A percentile compares a stretch with the other conserved stretches of the same genome.
These are phyloP conservation scores for Anseranas semipalmata DNA, from an alignment of 2,113 vertebrate species.

Conservation along the genomic window DNA sequence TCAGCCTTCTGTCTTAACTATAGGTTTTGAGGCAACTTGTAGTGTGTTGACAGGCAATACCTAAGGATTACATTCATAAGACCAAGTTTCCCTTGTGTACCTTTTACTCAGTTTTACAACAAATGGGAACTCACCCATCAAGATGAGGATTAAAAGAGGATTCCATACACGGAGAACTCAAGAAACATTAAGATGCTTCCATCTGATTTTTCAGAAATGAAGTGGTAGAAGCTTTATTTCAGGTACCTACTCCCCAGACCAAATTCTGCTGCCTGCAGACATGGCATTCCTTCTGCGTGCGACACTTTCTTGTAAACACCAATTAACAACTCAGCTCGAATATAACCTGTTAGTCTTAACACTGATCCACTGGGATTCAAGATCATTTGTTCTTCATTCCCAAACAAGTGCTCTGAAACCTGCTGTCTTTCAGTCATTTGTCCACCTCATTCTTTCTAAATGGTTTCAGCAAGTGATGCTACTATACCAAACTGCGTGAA, in stretches of 20 bases:
- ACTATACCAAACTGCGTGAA: not conserved
- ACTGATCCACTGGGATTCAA: not conserved
- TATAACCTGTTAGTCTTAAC: not conserved
- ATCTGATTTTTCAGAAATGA: not conserved
- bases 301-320: not conserved
- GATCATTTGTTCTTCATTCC: not conserved
- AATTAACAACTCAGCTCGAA: not conserved
- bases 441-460: not conserved
- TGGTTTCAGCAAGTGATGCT: not conserved
- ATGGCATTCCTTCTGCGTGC: not conserved
- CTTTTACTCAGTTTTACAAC: not conserved
- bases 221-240: not conserved
- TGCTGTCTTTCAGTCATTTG: not conserved
- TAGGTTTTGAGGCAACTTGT: not conserved
- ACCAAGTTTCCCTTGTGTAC: not conserved
- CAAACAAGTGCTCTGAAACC: not conserved
- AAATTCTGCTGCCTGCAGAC: not conserved
- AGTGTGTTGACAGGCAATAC: not conserved
- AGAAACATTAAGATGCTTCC: not conserved
- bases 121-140: not conserved
- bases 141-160: not conserved
- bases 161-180: not conserved
- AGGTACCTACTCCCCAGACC: not conserved
- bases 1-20: not conserved
- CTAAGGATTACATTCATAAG: not conserved